Evolutionary conservation across 2,888 invertebrate species (phyloP).

Genomic region (Micropterix aruncella): DNA sequence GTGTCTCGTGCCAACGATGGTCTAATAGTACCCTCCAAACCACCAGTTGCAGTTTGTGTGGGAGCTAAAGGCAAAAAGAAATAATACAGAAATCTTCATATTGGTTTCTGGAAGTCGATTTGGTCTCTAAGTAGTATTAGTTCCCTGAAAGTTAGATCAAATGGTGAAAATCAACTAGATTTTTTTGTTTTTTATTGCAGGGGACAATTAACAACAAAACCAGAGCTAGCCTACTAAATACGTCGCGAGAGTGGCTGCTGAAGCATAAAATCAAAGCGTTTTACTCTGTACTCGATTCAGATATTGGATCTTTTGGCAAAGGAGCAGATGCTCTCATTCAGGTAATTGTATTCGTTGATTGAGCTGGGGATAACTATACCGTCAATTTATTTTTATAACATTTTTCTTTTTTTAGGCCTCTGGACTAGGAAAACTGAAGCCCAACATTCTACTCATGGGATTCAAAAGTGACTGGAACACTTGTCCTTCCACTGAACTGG

Average conservation of each 20-base stretch:
- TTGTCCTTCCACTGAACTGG: conserved; percentile 58
- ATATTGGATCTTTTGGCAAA: conserved; percentile 60
- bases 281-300: conserved; percentile 75
- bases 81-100: too few species aligned
- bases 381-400: not conserved
- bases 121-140: too few species aligned
- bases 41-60: too few species aligned
- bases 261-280: conserved; percentile 85
- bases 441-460: conserved; percentile 90
- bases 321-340: conserved; percentile 80
- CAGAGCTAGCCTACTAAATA: conserved; percentile 50
- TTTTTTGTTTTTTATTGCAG: too few species aligned
- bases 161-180: too few species aligned
- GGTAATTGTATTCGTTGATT: conserved; percentile 23
- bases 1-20: too few species aligned
- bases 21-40: too few species aligned
- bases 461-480: conserved; percentile 89
- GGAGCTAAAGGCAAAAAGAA: too few species aligned
- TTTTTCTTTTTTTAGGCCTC: conserved; percentile 37
- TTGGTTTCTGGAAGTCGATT: too few species aligned
- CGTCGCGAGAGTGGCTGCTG: conserved; percentile 70
- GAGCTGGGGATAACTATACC: too few species aligned
- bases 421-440: conserved; percentile 87
- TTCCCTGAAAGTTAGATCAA: too few species aligned
- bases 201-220: conserved; percentile 34